Evolutionary conservation across 1,140 invertebrate species (phyloP), one percentile per base, ranked within the genome.

Genomic region (Mya arenaria): DNA sequence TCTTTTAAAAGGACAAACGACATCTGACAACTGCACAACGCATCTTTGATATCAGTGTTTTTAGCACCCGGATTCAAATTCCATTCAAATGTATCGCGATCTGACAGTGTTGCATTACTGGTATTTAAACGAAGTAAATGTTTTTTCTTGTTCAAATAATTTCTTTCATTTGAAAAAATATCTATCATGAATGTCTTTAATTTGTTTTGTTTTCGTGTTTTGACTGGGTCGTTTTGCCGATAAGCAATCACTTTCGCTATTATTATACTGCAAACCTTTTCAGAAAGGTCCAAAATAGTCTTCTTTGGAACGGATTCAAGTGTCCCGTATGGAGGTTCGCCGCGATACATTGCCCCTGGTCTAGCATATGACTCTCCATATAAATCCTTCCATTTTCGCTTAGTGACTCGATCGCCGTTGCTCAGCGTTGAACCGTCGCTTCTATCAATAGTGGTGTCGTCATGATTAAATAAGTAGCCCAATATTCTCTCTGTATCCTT

Each of bases 371-470:
- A 63, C 37, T 86, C 86, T 52, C 81, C 30, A 52, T 68, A 89
- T 23, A 44, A 28, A 1, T 72, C 39, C 10, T 52, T 56, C 86
- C 86, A 87, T 5, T 86, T 62, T 58, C 66, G 32, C 52, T 80
- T 75, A 34, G 86, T 87, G 15, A 56, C 36, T 28, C 74, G 34
- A 48, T 86, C 74, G n/a, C 79, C 44, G 19, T 28, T 41, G 28
- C 36, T 69, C n/a, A 93, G 83, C 77, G 92, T 92, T 10, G 90
- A 91, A 58, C 83, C 86, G 32, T 87, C 88, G 30, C 83, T 83
- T 62, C 92, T 82, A 48, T 93, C 92, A 62, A 89, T 93, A 32
- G 90, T 89, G 13, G 90, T 90, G 65, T 92, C 92, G 78, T 92
- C 91, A 77, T 92, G 91, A 58, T 90, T 91, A 36, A 92, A 81